phyloP scores from a whole-genome alignment of 1,140 invertebrate genomes.

The Helicoverpa zea region DNA sequence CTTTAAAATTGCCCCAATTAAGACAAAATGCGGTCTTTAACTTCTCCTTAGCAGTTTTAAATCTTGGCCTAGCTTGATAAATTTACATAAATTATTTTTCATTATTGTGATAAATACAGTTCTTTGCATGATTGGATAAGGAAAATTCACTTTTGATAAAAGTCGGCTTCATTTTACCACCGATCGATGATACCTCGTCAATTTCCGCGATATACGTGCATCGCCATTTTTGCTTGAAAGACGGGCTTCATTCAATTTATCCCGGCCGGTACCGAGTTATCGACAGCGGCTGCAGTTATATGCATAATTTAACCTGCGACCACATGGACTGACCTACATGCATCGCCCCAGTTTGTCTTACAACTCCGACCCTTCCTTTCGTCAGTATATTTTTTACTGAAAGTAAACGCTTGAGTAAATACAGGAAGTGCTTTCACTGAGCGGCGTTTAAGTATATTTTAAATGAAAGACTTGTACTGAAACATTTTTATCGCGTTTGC shows the following conservation, averaged over 20 bases:
- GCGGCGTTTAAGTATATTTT: conserved; percentile 28
- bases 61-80: background rate
- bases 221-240: conserved; percentile 16
- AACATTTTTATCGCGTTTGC: conserved; percentile 36
- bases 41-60: background rate
- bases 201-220: background rate
- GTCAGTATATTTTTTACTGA: conserved; percentile 46
- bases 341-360: conserved; percentile 49
- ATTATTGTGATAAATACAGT: too few species aligned
- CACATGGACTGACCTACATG: conserved; percentile 43
- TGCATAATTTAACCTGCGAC: conserved; percentile 48
- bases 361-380: conserved; percentile 37
- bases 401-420: conserved; percentile 45
- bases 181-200: background rate
- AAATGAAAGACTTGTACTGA: conserved; percentile 28
- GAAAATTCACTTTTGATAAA: background rate
- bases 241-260: conserved; percentile 38
- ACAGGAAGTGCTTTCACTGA: conserved; percentile 43
- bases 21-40: background rate
- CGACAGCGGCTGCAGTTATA: conserved; percentile 41
- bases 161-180: background rate
- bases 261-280: conserved; percentile 13
- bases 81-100: too few species aligned
- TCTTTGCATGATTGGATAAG: background rate
- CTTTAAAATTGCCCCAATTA: conserved; percentile 16